Evolutionary conservation across 1,140 invertebrate genomes (phyloP), one percentile per base, ranked within the genome.

Genomic region (Heterodera schachtii): DNA sequence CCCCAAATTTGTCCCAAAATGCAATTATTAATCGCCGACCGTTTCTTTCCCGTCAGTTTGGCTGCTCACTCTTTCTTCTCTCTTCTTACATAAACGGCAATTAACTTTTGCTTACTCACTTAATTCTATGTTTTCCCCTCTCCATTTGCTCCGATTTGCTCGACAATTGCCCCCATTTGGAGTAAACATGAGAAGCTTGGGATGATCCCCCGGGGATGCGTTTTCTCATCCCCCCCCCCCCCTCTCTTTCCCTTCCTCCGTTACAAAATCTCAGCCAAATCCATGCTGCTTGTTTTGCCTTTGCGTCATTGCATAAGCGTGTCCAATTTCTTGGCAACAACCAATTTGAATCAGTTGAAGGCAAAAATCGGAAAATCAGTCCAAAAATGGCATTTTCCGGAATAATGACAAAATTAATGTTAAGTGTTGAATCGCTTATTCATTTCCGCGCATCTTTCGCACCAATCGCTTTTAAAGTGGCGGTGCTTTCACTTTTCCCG

Each of bases 151-250:
- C 11, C 57, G 57, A 64, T 64, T 19, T 64, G 16, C 57, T 64
- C 57, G 57, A 64, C 57, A 64, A 64, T 64, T 64, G 57, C 57
- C 57, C 57, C 57, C 57, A 64, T 64, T 64, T 64, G 57, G 19
- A 64, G 57, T 64, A 64, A 64, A 64, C 57, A 64, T 64, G 57
- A 64, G 57, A 64, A 64, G 57, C 57, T 16, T 64, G 13, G 57
- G 57, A 64, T 64, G 57, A 64, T 64, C 57, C 57, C 16, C 57
- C 57, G 16, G 57, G 57, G 57, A 64, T 64, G 57, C 57, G 57
- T 64, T 64, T 64, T 64, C 52, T 16, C 52, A 52, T 64, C 57
- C 57, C 8, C 11, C 16, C 8, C 11, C 16, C 57, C 8, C 57
- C 11, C 13, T 64, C 11, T 64, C 57, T 19, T 5, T 64, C 57